Conservation (phyloP, 2,888 invertebrate genomes). For the Meghimatium bilineatum region DNA sequence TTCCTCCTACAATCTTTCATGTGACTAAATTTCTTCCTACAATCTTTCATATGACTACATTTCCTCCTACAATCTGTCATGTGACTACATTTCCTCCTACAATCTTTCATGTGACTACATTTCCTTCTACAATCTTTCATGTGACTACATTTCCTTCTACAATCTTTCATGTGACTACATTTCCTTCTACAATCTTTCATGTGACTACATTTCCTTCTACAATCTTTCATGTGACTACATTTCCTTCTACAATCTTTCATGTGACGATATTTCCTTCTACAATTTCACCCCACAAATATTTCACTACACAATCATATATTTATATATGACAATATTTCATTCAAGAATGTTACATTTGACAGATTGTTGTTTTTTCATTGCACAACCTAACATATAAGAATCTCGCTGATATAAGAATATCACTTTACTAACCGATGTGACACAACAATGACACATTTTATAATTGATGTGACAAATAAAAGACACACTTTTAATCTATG, state of each 20-base stretch:
- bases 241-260: background rate
- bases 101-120: background rate
- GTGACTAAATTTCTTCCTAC: background rate
- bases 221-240: background rate
- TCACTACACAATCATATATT: no score
- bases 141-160: background rate
- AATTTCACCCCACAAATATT: background rate
- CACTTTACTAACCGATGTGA: no score
- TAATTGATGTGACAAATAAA: no score
- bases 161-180: background rate
- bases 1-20: background rate
- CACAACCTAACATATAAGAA: no score
- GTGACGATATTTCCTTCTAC: background rate
- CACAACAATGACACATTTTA: no score
- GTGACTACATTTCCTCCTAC: background rate
- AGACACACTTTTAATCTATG: no score
- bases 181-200: background rate
- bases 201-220: background rate
- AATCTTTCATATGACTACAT: background rate
- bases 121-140: background rate
- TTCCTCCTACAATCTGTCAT: background rate
- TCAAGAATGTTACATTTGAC: no score
- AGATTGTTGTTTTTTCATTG: no score
- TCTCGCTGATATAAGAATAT: no score
- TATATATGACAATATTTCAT: no score